Evolutionary conservation across 2,797 vertebrate genomes (phyloP), one percentile per base, ranked within the genome.

Genomic region (Acomys russatus): DNA sequence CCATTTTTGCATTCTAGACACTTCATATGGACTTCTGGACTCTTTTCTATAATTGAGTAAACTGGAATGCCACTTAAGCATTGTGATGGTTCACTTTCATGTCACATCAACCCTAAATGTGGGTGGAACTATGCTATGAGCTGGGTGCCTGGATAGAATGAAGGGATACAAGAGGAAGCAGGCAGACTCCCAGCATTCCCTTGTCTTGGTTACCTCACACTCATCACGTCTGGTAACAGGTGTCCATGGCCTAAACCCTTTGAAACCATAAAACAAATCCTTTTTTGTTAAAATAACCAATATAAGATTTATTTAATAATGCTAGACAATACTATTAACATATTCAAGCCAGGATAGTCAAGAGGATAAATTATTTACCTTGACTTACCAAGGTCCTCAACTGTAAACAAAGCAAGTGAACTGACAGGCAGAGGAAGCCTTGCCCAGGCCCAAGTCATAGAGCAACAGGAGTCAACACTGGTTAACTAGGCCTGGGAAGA

Each of bases 271-370:
- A 59, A 56, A 18, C 54, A 44, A 88, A 76, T 33, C 2, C 51
- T 59, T 44, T 74, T 78, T 88, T 74, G 86, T 74, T 63, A 78
- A 59, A 61, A 51, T 90, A 64, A 78, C 73, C 28, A 44, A 30
- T 63, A 54, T 2, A 66, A 90, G 35, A 78, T 78, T 97, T 98
- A 97, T 97, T 98, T 93, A 88, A 91, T 82, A 92, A 95, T 93
- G 92, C 71, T 96, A 88, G 77, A 56, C 68, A 97, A 80, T 59
- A 92, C 33, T 95, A 91, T 79, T 91, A 35, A 51, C 64, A 35
- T 91, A 82, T n/a, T 95, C 68, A 96, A 94, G 90, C 90, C 80
- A 94, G 83, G 94, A 92, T 85, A 84, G 25, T 94, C 66, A 74
- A 30, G 70, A 79, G 44, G 77, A 70, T 38, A 18, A 59, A 68